These are phyloP conservation scores for Cyprinodon tularosa DNA, from an alignment of 2,113 vertebrate genomes.

Conservation along the genomic window DNA sequence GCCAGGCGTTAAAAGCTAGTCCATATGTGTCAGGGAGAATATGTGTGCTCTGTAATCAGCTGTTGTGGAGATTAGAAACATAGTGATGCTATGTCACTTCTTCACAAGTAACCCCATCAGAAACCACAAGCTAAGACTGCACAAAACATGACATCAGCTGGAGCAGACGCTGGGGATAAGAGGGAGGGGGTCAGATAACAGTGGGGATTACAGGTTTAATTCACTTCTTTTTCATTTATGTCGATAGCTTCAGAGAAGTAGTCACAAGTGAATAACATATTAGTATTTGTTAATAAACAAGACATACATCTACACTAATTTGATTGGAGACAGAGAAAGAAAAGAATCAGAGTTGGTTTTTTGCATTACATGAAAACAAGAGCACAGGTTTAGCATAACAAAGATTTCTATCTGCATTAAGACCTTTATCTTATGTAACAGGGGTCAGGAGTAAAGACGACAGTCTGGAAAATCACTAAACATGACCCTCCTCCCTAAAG, in stretches of 20 bases:
- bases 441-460: not conserved
- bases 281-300: not conserved
- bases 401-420: not conserved
- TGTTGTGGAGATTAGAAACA: slow-evolving; percentile 11
- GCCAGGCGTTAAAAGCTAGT: slow-evolving; percentile 6
- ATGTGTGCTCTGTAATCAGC: slow-evolving; percentile 40
- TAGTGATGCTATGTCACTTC: slow-evolving; percentile 8
- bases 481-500: not conserved
- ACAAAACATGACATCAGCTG: slow-evolving; percentile 40
- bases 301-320: not conserved
- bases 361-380: not conserved
- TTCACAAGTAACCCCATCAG: slow-evolving; percentile 10
- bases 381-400: not conserved
- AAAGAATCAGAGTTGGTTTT: not conserved
- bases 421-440: not conserved
- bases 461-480: not conserved
- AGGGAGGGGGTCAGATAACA: not conserved
- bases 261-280: no score
- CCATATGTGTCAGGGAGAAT: slow-evolving; percentile 7
- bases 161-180: not conserved
- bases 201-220: not conserved
- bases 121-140: not conserved
- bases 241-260: not conserved
- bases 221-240: not conserved
- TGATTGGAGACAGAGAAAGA: not conserved